Evolutionary conservation across 2,113 vertebrate species (phyloP).

Genomic region (Otis tarda): DNA sequence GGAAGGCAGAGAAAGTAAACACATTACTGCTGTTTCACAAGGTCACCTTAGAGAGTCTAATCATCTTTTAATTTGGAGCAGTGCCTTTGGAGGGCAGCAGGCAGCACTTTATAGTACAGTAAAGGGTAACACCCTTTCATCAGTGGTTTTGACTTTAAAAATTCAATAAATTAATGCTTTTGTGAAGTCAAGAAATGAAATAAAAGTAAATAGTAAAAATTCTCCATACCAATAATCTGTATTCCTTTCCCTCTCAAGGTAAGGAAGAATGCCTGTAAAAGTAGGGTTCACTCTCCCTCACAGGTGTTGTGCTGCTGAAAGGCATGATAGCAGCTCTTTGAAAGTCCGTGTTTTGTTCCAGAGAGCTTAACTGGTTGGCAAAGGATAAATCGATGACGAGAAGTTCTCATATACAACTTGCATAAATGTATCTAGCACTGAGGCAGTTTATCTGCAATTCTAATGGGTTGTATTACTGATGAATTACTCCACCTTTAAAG

Average conservation of each 20-base stretch:
- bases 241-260: background rate
- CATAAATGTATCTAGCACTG: background rate
- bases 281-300: background rate
- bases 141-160: background rate
- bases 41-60: background rate
- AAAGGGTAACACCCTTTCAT: background rate
- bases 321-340: background rate
- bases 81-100: background rate
- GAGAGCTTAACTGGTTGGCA: background rate
- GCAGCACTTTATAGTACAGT: background rate
- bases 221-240: background rate
- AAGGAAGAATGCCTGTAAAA: background rate
- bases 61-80: background rate
- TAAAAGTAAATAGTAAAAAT: background rate
- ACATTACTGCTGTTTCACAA: background rate
- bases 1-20: constrained; percentile 13
- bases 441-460: constrained; percentile 17
- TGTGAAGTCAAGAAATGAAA: background rate
- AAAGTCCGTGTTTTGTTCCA: background rate
- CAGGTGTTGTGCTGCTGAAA: background rate
- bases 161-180: background rate
- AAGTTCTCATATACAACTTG: background rate
- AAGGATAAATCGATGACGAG: constrained; percentile 5
- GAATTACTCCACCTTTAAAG: background rate
- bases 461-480: background rate